Percentiles rank a stretch among this genome's conserved stretches.
These are phyloP conservation scores for Elachura formosa DNA, from an alignment of 2,113 vertebrate species.

Conservation along the genomic window DNA sequence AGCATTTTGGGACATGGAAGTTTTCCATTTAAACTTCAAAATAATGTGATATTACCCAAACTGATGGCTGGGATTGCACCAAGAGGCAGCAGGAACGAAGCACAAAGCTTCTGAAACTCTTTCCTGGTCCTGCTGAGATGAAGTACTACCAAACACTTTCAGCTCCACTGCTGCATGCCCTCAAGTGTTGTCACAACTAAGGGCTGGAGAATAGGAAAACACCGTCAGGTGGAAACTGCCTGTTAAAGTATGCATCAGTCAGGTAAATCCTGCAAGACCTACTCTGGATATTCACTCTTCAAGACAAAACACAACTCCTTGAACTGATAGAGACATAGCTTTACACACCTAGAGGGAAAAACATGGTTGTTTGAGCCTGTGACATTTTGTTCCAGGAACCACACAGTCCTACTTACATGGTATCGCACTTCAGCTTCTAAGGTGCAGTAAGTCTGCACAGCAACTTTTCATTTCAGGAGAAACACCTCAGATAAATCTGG, in stretches of 20 bases:
- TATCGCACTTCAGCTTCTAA: neutral
- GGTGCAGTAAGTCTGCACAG: neutral
- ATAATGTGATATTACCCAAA: neutral
- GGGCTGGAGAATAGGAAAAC: neutral
- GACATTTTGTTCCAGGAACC: neutral
- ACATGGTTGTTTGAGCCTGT: fast-evolving
- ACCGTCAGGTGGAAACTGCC: neutral
- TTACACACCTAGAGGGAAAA: neutral
- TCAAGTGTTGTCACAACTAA: neutral
- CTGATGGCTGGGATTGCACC: neutral
- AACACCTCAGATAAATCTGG: neutral
- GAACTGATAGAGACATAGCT: neutral
- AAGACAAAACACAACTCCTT: neutral
- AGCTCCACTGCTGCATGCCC: neutral
- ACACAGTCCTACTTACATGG: fast-evolving
- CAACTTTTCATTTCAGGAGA: neutral
- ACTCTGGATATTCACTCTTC: neutral
- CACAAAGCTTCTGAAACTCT: neutral
- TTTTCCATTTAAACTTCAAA: neutral
- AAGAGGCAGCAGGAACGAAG: neutral
- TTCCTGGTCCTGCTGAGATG: neutral
- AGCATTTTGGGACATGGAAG: neutral
- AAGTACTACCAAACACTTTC: neutral
- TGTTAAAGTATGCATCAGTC: fast-evolving
- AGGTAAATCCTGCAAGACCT: neutral